phyloP scores from a whole-genome alignment of 2,888 invertebrate species.

The Rhamphomyia laevipes region DNA sequence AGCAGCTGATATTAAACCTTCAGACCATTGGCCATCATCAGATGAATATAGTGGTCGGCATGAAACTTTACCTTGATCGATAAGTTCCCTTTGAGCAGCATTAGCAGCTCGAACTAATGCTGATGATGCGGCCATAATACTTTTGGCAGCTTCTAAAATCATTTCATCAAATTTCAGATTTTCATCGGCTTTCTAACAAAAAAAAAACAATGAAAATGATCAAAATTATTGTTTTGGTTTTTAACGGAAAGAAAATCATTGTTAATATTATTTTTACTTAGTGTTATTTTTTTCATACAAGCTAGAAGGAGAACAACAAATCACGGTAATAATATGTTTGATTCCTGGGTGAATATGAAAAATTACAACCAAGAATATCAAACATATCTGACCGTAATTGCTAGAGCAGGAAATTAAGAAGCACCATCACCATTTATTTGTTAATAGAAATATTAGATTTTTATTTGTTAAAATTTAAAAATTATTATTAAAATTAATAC shows the following conservation, averaged over 20 bases:
- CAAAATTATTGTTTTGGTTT: too few species aligned
- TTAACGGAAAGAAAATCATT: neutral
- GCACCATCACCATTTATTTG: neutral
- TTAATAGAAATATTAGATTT: too few species aligned
- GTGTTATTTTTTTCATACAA: neutral
- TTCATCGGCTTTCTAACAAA: constrained; percentile 80
- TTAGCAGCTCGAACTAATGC: constrained; percentile 94
- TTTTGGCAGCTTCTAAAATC: constrained; percentile 96
- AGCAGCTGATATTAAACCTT: constrained; percentile 91
- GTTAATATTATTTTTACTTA: neutral
- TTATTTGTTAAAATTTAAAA: too few species aligned
- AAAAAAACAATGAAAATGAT: too few species aligned
- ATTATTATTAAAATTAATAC: too few species aligned
- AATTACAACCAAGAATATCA: constrained; percentile 99
- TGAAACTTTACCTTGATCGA: constrained; percentile 80
- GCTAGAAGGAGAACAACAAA: constrained; percentile 11
- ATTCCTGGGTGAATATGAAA: constrained; percentile 83
- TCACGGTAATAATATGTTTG: constrained; percentile 97
- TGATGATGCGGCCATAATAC: constrained; percentile 93
- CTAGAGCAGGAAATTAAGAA: constrained; percentile 1
- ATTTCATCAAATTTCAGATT: constrained; percentile 97
- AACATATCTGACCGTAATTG: constrained; percentile 92
- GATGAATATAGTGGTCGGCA: constrained; percentile 72
- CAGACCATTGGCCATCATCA: constrained; percentile 97
- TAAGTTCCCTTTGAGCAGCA: constrained; percentile 91